Base-by-base conservation (phyloP, 1,140 invertebrate genomes). In the Drosophila baimaii region DNA sequence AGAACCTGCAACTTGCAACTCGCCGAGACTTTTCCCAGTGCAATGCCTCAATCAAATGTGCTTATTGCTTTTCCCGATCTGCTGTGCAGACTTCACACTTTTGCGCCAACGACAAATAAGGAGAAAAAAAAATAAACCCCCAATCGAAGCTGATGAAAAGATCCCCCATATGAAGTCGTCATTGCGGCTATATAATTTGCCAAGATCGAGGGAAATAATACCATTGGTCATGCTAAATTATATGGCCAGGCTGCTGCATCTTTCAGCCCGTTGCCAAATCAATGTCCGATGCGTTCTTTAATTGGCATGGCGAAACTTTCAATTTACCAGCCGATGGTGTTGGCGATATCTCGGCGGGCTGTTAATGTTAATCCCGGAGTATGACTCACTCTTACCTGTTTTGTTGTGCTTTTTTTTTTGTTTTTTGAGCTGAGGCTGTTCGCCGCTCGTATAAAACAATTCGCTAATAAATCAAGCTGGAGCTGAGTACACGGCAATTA, bases 401-500 rank as follows among this genome's bases (percentile, higher is more conserved):
- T 77, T 80, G 9, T 47, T 31, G 12, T n/a, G 12, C 33, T 15
- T 12, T 27, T 66, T 43, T 31, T 47, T 39, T 49, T 23, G 17
- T 6, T 39, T n/a, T 25, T 23, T 23, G 19, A n/a, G 13, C 23
- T 49, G 23, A 10, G n/a, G 25, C 27, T 29, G 65, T 35, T 70
- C 33, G 39, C 51, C 51, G 51, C 31, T 70, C 59, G 68, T 68
- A 56, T 69, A 89, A 89, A 84, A 89, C 84, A 89, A 89, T 89
- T 89, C 85, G 77, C 84, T 89, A 89, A 89, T 89, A 89, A 89
- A 89, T 89, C 84, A 89, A 89, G 51, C 41, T n/a, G 44, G 3
- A 39, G 72, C 68, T 82, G 84, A 89, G 85, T 89, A 89, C 84
- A 89, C 84, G 89, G 85, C 84, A 89, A 89, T 89, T 89, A 89